These are phyloP conservation scores for Clarias laeviceps DNA, from an alignment of 2,797 vertebrate genomes.

Conservation along the genomic window DNA sequence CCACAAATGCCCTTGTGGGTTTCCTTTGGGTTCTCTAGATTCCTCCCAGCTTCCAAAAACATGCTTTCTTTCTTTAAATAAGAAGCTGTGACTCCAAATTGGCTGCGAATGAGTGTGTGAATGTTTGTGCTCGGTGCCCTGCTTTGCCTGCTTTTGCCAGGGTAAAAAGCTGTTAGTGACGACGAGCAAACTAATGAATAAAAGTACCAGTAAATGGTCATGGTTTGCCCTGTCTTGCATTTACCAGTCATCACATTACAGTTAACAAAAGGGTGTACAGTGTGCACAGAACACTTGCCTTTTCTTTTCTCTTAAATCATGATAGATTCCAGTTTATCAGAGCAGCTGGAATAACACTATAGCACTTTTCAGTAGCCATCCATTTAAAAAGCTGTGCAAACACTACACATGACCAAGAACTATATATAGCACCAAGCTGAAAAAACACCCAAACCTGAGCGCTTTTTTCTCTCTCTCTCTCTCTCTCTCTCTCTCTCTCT, in stretches of 20 bases:
- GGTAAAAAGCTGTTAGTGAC: too few species aligned
- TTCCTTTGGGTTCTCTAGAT: not conserved
- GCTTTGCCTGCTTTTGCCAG: too few species aligned
- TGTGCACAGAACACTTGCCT: not conserved
- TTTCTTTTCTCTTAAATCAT: not conserved
- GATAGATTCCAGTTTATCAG: constrained; percentile 27
- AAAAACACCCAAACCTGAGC: constrained; percentile 42
- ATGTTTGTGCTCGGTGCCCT: not conserved
- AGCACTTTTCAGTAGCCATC: constrained; percentile 39
- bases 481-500: not conserved
- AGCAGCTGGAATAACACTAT: constrained; percentile 37
- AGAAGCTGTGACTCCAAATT: not conserved
- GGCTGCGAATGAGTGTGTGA: not conserved
- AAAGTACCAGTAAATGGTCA: not conserved
- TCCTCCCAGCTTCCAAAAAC: not conserved
- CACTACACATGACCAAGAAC: constrained; percentile 45
- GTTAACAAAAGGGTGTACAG: not conserved
- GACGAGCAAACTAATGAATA: not conserved
- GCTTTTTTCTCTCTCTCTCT: not conserved
- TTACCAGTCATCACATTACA: not conserved
- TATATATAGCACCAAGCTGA: constrained; percentile 48
- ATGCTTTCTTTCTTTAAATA: not conserved
- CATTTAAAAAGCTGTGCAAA: constrained; percentile 49
- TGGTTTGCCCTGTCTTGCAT: not conserved
- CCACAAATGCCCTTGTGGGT: not conserved